These are phyloP conservation scores for Linnaemya tessellans DNA, from an alignment of 2,888 invertebrate genomes.

Conservation along the genomic window DNA sequence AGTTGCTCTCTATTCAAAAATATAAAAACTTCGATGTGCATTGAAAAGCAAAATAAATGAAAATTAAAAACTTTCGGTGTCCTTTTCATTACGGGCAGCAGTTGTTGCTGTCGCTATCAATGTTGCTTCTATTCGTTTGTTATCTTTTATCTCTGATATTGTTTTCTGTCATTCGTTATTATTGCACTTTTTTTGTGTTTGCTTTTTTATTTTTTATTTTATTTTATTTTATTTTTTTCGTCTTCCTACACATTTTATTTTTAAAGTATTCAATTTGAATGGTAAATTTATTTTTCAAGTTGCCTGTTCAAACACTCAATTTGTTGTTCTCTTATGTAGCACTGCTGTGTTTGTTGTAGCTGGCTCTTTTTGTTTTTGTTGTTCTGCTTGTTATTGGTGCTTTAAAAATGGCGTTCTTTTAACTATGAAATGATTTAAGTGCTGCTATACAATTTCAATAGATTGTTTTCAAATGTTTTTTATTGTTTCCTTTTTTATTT, in stretches of 20 bases:
- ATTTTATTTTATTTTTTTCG: no score
- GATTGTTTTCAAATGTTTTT: constrained; percentile 57
- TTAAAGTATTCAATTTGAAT: constrained; percentile 55
- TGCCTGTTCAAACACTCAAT: constrained; percentile 58
- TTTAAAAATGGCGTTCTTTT: constrained; percentile 47
- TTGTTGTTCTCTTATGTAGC: constrained; percentile 39
- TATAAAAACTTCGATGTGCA: not conserved
- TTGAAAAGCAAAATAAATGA: constrained; percentile 24
- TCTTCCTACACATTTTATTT: constrained; percentile 9
- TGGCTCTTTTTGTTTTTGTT: constrained; percentile 4
- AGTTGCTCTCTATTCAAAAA: not conserved
- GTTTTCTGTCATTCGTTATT: constrained; percentile 41
- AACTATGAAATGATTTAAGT: constrained; percentile 64
- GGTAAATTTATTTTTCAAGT: constrained; percentile 67
- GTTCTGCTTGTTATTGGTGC: constrained; percentile 1
- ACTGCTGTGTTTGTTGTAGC: constrained; percentile 23
- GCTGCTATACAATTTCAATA: constrained; percentile 69
- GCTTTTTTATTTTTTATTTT: not conserved
- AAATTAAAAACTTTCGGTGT: constrained; percentile 40
- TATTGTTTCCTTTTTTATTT: constrained; percentile 14
- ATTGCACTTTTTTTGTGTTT: constrained; percentile 1
- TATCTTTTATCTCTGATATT: not conserved
- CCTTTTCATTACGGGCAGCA: constrained; percentile 23
- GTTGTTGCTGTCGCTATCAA: constrained; percentile 1
- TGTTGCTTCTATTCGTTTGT: constrained; percentile 19